phyloP scores from a whole-genome alignment of 2,113 vertebrate genomes.

The Lamprotornis superbus region DNA sequence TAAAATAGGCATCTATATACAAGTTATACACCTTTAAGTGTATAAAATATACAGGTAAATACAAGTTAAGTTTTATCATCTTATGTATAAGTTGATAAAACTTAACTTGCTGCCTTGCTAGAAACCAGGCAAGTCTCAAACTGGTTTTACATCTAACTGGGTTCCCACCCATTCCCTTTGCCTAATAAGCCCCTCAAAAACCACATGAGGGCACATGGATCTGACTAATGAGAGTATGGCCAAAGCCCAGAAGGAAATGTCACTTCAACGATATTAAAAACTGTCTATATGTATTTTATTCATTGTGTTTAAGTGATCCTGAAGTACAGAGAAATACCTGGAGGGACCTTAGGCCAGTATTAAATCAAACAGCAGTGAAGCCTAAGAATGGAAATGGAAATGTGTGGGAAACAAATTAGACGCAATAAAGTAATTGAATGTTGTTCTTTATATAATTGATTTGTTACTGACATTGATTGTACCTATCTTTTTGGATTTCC shows the following conservation, averaged over 20 bases:
- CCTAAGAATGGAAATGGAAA: not conserved
- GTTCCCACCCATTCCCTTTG: not conserved
- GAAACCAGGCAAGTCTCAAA: not conserved
- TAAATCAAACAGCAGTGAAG: not conserved
- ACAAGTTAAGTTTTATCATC: not conserved
- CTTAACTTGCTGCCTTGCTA: not conserved
- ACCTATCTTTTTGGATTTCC: not conserved
- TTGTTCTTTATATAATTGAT: slow-evolving; percentile 6
- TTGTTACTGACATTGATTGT: slow-evolving; percentile 1
- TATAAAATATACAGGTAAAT: too few relatives aligned
- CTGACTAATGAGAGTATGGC: not conserved
- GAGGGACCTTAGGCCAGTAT: not conserved
- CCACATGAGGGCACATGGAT: not conserved
- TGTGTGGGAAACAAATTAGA: not conserved
- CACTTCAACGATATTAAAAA: not conserved
- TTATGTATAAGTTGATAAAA: not conserved
- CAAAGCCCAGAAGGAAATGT: not conserved
- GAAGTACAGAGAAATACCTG: not conserved
- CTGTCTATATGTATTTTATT: not conserved
- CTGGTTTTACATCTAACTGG: not conserved
- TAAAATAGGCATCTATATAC: not conserved
- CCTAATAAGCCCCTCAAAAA: not conserved
- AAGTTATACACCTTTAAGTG: too few relatives aligned
- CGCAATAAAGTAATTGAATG: not conserved
- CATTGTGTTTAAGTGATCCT: not conserved